Evolutionary conservation across 2,797 vertebrate genomes (phyloP).

Genomic region (Ceyx erithaca): DNA sequence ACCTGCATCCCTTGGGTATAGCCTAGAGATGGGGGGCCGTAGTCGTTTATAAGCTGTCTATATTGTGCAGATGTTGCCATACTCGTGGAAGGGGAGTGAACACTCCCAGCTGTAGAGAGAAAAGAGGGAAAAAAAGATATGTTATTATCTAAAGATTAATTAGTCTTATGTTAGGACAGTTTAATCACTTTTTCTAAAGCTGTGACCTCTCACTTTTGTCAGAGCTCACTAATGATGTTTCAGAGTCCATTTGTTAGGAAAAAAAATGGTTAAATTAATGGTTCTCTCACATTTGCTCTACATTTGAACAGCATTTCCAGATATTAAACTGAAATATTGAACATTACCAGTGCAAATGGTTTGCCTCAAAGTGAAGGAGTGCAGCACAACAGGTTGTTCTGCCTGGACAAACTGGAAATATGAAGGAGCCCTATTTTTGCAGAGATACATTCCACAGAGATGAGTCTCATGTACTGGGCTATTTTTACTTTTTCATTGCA

Average conservation of each 20-base stretch:
- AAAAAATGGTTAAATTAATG: constrained; percentile 5
- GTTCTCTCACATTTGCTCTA: neutral
- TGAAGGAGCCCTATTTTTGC: constrained; percentile 69
- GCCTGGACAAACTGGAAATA: constrained; percentile 58
- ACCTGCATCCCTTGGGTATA: constrained; percentile 88
- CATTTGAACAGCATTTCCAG: neutral
- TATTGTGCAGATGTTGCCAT: constrained; percentile 88
- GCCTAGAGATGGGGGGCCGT: constrained; percentile 94
- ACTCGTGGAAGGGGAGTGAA: constrained; percentile 91
- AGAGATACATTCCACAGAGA: constrained; percentile 56
- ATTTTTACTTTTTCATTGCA: constrained; percentile 65
- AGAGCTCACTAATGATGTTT: neutral
- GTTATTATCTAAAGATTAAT: constrained; percentile 27
- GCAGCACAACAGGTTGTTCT: constrained; percentile 47
- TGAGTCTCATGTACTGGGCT: constrained; percentile 46
- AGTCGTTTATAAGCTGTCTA: constrained; percentile 95
- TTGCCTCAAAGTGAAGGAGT: constrained; percentile 37
- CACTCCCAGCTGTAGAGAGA: constrained; percentile 83
- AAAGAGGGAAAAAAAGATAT: neutral
- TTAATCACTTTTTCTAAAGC: neutral
- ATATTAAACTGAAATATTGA: too few species aligned
- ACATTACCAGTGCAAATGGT: constrained; percentile 29
- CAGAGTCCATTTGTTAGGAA: neutral
- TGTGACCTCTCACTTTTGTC: neutral
- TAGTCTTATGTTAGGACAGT: neutral